These are phyloP conservation scores for Temnothorax nylanderi DNA, from an alignment of 1,140 invertebrate species.

Conservation along the genomic window DNA sequence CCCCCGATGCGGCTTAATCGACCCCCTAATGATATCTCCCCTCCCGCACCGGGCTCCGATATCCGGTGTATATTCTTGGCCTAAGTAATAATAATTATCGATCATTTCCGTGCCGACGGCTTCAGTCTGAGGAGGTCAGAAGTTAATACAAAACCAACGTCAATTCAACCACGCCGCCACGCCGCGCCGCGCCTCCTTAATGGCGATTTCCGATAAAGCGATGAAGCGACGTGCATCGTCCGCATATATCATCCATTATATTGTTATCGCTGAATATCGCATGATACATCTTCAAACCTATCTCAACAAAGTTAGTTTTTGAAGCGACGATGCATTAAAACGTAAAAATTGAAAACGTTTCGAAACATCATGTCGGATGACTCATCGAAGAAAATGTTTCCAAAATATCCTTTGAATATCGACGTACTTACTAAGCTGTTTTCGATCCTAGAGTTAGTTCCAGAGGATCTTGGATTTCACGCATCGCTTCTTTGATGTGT, in stretches of 20 bases:
- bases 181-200: slow-evolving; percentile 11
- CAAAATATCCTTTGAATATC: slow-evolving; percentile 62
- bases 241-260: slow-evolving; percentile 18
- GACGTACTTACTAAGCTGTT: slow-evolving; percentile 3
- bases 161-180: slow-evolving; percentile 31
- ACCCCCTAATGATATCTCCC: slow-evolving; percentile 66
- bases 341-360: not conserved
- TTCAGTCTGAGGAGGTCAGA: slow-evolving; percentile 50
- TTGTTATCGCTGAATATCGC: not conserved
- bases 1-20: slow-evolving; percentile 56
- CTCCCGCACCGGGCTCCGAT: slow-evolving; percentile 42
- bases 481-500: slow-evolving; percentile 25
- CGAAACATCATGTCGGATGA: not conserved
- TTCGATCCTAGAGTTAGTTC: slow-evolving; percentile 42
- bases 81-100: slow-evolving; percentile 71
- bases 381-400: slow-evolving; percentile 56
- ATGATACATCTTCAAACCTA: not conserved
- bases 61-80: slow-evolving; percentile 59
- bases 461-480: not conserved
- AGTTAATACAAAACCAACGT: slow-evolving; percentile 71
- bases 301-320: not conserved
- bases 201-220: slow-evolving; percentile 13
- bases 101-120: slow-evolving; percentile 66
- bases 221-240: slow-evolving; percentile 11
- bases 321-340: not conserved